Conservation (phyloP, 2,113 vertebrate species). For the Osmerus mordax region DNA sequence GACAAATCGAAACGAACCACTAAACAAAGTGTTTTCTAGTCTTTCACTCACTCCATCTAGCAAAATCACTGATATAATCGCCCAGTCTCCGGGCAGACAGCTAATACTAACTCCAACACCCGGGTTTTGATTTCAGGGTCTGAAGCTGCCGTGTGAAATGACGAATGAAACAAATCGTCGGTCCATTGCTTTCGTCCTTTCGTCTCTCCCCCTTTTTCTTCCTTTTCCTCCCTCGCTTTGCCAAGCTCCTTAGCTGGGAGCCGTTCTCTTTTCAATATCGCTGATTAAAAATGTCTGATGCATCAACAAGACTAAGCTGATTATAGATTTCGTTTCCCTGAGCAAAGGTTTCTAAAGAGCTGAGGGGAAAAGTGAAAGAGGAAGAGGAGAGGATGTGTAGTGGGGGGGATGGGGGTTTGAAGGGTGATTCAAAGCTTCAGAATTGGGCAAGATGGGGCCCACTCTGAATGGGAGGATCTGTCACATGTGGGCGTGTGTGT, state of each 20-base stretch:
- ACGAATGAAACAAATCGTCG: not conserved
- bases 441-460: not conserved
- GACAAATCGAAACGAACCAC: no score
- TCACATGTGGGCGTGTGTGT: not conserved
- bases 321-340: constrained; percentile 70
- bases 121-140: not conserved
- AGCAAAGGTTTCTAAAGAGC: constrained; percentile 61
- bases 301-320: constrained; percentile 73
- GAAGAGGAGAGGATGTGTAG: not conserved
- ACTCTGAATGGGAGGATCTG: not conserved
- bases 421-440: not conserved
- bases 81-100: no score
- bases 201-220: constrained; percentile 33
- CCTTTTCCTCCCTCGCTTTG: constrained; percentile 48
- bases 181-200: not conserved
- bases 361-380: not conserved
- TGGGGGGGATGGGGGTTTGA: not conserved
- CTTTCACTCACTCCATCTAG: no score
- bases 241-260: constrained; percentile 58
- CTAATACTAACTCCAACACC: not conserved
- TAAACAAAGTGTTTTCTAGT: no score
- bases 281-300: constrained; percentile 74
- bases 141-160: no score
- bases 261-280: constrained; percentile 28
- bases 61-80: no score